phyloP scores from a whole-genome alignment of 1,140 invertebrate species.

The Drosophila kikkawai region DNA sequence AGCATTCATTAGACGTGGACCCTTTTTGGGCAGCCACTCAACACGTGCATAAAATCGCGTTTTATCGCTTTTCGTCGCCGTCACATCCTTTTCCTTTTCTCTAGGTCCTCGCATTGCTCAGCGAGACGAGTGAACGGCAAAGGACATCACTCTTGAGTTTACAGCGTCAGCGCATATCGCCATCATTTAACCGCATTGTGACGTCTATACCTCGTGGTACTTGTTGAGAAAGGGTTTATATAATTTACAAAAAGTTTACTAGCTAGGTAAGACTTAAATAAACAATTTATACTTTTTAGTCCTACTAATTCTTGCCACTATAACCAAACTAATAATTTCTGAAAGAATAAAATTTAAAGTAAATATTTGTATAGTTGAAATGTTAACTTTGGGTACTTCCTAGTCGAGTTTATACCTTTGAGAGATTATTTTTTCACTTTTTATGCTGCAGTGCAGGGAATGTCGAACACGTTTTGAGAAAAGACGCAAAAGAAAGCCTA shows the following conservation, averaged over 20 bases:
- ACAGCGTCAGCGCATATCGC: conserved; percentile 46
- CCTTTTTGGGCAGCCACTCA: conserved; percentile 29
- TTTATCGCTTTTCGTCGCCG: conserved; percentile 67
- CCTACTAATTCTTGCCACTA: too few species aligned
- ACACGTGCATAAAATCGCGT: conserved; percentile 78
- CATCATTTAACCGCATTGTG: conserved; percentile 44
- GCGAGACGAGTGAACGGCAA: conserved; percentile 64
- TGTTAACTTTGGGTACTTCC: not conserved
- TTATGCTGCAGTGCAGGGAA: conserved; percentile 37
- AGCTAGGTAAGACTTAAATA: not conserved
- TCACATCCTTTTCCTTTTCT: conserved; percentile 41
- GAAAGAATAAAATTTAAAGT: too few species aligned
- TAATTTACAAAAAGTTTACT: not conserved
- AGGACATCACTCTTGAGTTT: conserved; percentile 69
- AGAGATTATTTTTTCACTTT: conserved; percentile 1
- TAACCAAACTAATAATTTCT: too few species aligned
- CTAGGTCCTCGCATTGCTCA: conserved; percentile 43
- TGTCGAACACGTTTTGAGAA: conserved; percentile 40
- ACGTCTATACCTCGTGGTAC: conserved; percentile 29
- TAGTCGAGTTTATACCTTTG: not conserved
- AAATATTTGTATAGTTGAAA: not conserved
- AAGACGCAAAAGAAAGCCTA: conserved; percentile 28
- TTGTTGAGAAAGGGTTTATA: not conserved
- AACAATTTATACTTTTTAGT: not conserved
- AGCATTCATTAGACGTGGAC: not conserved